Evolutionary conservation across 2,113 vertebrate genomes (phyloP).

Genomic region (Oreamnos americanus): DNA sequence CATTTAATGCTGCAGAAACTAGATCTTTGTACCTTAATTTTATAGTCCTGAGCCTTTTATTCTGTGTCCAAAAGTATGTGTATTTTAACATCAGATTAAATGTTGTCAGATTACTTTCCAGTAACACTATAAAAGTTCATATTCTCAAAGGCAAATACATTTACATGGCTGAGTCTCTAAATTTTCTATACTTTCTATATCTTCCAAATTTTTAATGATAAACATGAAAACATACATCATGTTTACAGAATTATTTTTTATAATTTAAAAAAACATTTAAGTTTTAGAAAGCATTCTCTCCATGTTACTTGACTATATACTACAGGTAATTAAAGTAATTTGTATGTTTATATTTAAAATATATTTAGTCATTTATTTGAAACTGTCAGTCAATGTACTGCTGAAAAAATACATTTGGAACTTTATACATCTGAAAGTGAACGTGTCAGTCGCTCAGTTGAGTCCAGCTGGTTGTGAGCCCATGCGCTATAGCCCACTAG

Average conservation of each 20-base stretch:
- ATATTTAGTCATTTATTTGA: conserved; percentile 29
- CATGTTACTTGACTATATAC: not conserved
- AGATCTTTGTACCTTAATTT: not conserved
- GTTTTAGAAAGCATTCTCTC: conserved; percentile 6
- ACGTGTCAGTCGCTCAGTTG: not conserved
- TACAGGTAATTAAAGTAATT: not conserved
- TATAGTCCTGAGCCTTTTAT: not conserved
- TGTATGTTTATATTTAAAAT: conserved; percentile 24
- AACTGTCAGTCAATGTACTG: not conserved
- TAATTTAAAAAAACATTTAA: not conserved
- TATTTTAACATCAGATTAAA: not conserved
- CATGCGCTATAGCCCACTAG: not conserved
- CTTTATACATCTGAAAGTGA: not conserved
- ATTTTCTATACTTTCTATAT: not conserved
- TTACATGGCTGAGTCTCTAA: not conserved
- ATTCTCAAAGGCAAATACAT: not conserved
- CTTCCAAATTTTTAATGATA: conserved; percentile 3
- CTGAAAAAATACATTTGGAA: not conserved
- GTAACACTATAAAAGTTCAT: not conserved
- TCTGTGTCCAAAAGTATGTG: not conserved
- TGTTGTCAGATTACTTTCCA: not conserved
- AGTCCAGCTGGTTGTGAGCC: not conserved
- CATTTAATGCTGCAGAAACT: not conserved
- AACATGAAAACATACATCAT: conserved; percentile 5
- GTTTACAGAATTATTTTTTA: not conserved